Evolutionary conservation across 2,888 invertebrate genomes (phyloP).

Genomic region (Oscheius myriophilus): DNA sequence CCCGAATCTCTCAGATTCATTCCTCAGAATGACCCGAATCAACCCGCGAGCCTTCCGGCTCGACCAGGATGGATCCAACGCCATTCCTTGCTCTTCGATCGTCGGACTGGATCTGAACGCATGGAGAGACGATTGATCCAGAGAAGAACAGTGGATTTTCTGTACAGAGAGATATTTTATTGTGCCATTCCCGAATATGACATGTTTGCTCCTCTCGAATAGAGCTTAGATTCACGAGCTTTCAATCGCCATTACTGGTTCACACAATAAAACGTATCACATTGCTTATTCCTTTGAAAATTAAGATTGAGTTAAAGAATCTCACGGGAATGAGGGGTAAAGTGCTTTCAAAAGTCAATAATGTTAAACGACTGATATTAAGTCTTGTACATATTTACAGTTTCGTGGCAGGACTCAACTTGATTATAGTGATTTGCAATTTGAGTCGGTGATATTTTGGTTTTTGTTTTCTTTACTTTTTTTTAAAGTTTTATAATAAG

Average conservation of each 20-base stretch:
- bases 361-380: no score
- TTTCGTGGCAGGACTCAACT: no score
- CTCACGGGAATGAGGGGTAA: no score
- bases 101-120: constrained; percentile 55
- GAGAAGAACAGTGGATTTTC: not conserved
- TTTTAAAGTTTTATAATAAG: no score
- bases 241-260: constrained; percentile 11
- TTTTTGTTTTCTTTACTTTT: no score
- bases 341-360: no score
- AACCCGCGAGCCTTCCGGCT: constrained; percentile 43
- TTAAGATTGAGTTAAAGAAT: no score
- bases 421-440: no score
- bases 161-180: constrained; percentile 7
- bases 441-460: no score
- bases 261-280: no score
- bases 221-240: constrained; percentile 1
- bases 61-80: constrained; percentile 47
- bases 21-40: constrained; percentile 45
- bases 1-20: not conserved
- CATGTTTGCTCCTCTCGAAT: not conserved
- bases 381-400: no score
- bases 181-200: constrained; percentile 17
- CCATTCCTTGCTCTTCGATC: constrained; percentile 60
- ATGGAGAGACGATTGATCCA: constrained; percentile 51
- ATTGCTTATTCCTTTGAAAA: no score